These are phyloP conservation scores for Drosophila lacteicornis DNA, from an alignment of 1,140 invertebrate genomes.

Conservation along the genomic window DNA sequence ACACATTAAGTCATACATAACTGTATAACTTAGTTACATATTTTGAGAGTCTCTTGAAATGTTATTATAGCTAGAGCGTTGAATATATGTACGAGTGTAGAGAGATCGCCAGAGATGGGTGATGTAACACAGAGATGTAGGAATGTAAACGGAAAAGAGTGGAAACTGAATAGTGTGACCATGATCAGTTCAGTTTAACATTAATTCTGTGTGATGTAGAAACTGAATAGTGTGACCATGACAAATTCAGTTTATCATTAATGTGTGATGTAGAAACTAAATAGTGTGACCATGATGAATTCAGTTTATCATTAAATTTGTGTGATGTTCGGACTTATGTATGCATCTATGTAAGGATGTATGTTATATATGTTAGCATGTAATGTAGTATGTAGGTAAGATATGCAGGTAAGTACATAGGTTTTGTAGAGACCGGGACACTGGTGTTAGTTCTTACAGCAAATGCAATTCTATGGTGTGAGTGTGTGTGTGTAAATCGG, in stretches of 20 bases:
- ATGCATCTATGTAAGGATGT: slow-evolving; percentile 39
- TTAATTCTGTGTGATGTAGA: slow-evolving; percentile 33
- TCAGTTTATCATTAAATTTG: slow-evolving; percentile 16
- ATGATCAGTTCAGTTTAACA: slow-evolving; percentile 6
- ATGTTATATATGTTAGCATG: slow-evolving; percentile 23
- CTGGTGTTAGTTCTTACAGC: slow-evolving; percentile 30
- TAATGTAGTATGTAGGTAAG: slow-evolving; percentile 20
- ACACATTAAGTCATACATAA: slow-evolving; percentile 11
- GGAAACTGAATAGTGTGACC: slow-evolving; percentile 2
- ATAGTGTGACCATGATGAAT: slow-evolving; percentile 1
- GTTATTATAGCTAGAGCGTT: slow-evolving; percentile 27
- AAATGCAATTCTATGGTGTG: slow-evolving; percentile 29
- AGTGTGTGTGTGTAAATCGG: slow-evolving; percentile 7
- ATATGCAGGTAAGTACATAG: slow-evolving; percentile 20
- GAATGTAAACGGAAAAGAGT: slow-evolving; percentile 2
- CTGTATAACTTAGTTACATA: slow-evolving; percentile 14
- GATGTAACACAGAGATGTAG: slow-evolving; percentile 25
- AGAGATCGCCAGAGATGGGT: slow-evolving; percentile 27
- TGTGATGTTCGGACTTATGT: slow-evolving; percentile 36
- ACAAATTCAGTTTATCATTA: slow-evolving; percentile 13
- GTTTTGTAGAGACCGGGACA: slow-evolving; percentile 1
- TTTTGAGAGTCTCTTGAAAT: slow-evolving; percentile 11
- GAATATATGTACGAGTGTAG: slow-evolving; percentile 3
- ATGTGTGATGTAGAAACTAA: slow-evolving; percentile 35
- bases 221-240: slow-evolving; percentile 4